Evolutionary conservation across 2,113 vertebrate genomes (phyloP), one percentile per base, ranked within the genome.

Genomic region (Proterorhinus semilunaris): DNA sequence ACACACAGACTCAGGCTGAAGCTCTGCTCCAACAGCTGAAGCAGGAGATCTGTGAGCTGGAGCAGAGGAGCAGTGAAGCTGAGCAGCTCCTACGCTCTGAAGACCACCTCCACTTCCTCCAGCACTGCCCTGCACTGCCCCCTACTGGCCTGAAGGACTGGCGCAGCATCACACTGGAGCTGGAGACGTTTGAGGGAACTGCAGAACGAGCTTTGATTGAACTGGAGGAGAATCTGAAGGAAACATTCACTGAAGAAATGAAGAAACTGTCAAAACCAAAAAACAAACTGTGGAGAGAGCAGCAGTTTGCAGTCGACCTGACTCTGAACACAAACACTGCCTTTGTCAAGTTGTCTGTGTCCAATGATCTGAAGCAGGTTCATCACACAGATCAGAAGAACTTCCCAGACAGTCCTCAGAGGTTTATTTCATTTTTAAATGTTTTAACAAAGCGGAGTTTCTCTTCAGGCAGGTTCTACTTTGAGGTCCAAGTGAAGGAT

Each of bases 101-200:
- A 55, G 21, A 27, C 67, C 10, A 16, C n/a, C 65, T 76, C 43
- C 15, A 7, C 55, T 62, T 76, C 43, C 74, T 76, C 7, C 74
- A 66, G 63, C 59, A 11, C 15, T 12, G 59, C 49, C 17, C 7
- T 0, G 7, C 7, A 11, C 13, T 61, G 6, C 4, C 15, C 15
- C 43, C 49, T 16, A 6, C 15, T 3, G 8, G 9, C 15, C 10
- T 44, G 15, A 49, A 17, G 17, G 45, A 36, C 43, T 36, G 47
- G 62, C 43, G 54, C 72, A 8, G 27, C 64, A 5, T 42, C 21
- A 57, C 9, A 57, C 54, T 27, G 21, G 36, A 65, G 36, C 61
- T 68, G 61, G 59, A 75, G 27, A 54, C 53, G 16, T 54, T 21
- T 54, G 53, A 54, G 10, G 53, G 53, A 21, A 54, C 53, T 54